Evolutionary conservation across 1,140 invertebrate species (phyloP), one percentile per base, ranked within the genome.

Genomic region (Bilobella aurantiaca): DNA sequence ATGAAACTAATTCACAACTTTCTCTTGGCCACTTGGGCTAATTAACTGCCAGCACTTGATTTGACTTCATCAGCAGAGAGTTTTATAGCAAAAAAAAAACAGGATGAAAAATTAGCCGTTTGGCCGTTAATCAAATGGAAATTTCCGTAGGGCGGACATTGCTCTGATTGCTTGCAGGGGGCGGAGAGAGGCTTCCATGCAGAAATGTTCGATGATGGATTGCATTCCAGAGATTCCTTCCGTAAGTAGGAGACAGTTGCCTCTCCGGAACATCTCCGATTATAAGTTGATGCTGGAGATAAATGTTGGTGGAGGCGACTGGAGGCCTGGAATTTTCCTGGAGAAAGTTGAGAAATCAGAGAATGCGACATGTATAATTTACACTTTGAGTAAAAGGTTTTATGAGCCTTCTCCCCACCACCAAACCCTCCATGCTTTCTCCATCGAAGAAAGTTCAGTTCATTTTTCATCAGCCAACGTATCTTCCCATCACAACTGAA

Each of bases 331-430:
- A 29, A 21, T 8, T 3, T 58, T 3, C 3, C 2, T 28, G 57
- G 23, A 28, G 28, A 58, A 58, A 53, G 49, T 53, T 53, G 25
- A 53, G 49, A 53, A 53, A 53, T 53, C 49, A 16, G 49, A 53
- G 21, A 23, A 53, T 53, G 49, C 25, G 49, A 53, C 49, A 53
- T 53, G 49, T 53, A 53, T 53, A 53, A 53, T 53, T 53, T 53
- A 53, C 49, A 53, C 49, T 53, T 53, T 53, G 49, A 53, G 49
- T 53, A 53, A 53, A 53, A 53, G 49, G 49, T 53, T 53, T 53
- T 53, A 53, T 53, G 49, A 53, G 49, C 14, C 34, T 8, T 42
- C 8, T 42, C 18, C 18, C 34, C 18, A 12, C 34, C 34, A n/a
- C n/a, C n/a, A n/a, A n/a, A n/a, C n/a, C n/a, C n/a, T n/a, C n/a